A percentile compares a stretch with the other conserved stretches of the same genome.
Evolutionary conservation across 2,113 vertebrate species (phyloP).

Genomic region (Ictalurus punctatus): DNA sequence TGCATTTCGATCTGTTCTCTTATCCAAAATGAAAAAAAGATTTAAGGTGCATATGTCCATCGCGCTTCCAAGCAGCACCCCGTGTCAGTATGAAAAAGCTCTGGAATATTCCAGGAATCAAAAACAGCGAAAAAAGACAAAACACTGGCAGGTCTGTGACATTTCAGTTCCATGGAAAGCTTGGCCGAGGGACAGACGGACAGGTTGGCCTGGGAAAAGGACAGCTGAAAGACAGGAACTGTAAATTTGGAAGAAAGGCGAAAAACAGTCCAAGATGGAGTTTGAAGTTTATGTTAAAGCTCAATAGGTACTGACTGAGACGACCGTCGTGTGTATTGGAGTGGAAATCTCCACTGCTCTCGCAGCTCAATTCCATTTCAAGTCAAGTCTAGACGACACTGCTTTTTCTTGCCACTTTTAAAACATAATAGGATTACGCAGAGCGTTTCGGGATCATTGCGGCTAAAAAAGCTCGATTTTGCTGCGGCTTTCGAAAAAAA

Average conservation of each 20-base stretch:
- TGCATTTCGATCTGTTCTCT: neutral
- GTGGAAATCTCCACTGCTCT: neutral
- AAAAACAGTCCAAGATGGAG: slow-evolving; percentile 17
- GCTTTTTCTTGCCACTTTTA: neutral
- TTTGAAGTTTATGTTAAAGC: neutral
- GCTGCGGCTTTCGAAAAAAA: no score
- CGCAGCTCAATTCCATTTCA: neutral
- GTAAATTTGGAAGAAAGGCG: slow-evolving; percentile 1
- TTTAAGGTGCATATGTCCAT: slow-evolving; percentile 4
- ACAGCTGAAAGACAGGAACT: slow-evolving; percentile 26
- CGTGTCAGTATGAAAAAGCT: neutral
- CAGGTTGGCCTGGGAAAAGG: slow-evolving; percentile 2
- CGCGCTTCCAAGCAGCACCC: neutral
- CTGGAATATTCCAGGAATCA: slow-evolving; percentile 29
- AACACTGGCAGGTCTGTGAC: slow-evolving; percentile 29
- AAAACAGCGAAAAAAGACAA: neutral
- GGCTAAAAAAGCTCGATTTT: no score
- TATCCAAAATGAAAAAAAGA: neutral
- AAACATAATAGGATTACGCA: no score
- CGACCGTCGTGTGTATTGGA: neutral
- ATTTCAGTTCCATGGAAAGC: slow-evolving; percentile 13
- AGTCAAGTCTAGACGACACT: neutral
- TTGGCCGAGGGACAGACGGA: slow-evolving; percentile 13
- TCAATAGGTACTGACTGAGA: neutral
- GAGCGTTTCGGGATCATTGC: no score